Base-by-base conservation (phyloP, 2,888 invertebrate genomes). In the Luperina testacea region DNA sequence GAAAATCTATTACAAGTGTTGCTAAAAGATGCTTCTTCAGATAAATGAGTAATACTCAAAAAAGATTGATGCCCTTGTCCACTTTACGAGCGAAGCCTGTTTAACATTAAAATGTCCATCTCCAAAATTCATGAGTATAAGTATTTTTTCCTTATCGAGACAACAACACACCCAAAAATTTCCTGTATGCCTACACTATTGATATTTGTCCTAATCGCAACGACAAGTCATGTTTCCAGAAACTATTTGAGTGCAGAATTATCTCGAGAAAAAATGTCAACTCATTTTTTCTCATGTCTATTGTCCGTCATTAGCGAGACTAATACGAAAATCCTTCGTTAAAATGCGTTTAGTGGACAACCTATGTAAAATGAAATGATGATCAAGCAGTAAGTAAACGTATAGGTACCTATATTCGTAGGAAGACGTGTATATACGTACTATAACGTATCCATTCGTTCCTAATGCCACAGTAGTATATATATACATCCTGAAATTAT, bases 21-120 rank as follows among this genome's bases (percentile, higher is more conserved):
- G 27, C 15, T 63, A 45, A 69, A 69, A 75, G 17, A 64, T 69
- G 42, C 8, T 51, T 42, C 51, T 27, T 74, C 53, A 38, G n/a
- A n/a, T 69, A 81, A 70, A 82, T 85, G 82, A 85, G 72, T 76
- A 82, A 86, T 63, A 38, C 38, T 61, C 27, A 45, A 68, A 83
- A 82, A 64, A 78, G 63, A 86, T 77, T 83, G 53, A 83, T 83
- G 71, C 42, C 57, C 64, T 57, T 71, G 71, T 64, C 59, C 65
- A 86, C 6, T 83, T 83, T 86, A 83, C 83, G 86, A 83, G 63
- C 59, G n/a, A 45, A 53, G 51, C 73, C 32, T 86, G 83, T 24
- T 78, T 64, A 53, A 71, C 63, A 86, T 83, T 38, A 51, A 69
- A 82, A 82, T 51, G n/a, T 38, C 32, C 51, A 67, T 63, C 57